Conservation (phyloP, 2,888 invertebrate genomes). For the Ligdia adustata region DNA sequence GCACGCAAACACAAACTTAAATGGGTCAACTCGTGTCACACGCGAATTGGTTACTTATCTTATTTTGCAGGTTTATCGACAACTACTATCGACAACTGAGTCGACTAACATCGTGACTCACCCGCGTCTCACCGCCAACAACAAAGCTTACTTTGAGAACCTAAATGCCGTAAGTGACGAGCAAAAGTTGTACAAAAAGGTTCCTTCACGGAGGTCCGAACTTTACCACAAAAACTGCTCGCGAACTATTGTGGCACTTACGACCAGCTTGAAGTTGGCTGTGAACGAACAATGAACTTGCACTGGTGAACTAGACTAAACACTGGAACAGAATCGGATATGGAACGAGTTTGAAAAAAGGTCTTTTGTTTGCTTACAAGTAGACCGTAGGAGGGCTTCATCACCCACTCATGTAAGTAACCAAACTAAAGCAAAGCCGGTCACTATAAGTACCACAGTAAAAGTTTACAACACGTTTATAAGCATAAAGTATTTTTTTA, state of each 20-base stretch:
- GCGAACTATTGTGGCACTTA: slow-evolving; percentile 68
- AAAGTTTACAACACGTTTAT: no score
- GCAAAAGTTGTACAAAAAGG: slow-evolving; percentile 64
- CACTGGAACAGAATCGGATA: slow-evolving; percentile 69
- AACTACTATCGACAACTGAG: slow-evolving; percentile 63
- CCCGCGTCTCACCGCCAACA: slow-evolving; percentile 80
- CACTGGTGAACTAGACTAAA: slow-evolving; percentile 81
- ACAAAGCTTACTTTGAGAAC: slow-evolving; percentile 64
- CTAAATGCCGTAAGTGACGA: slow-evolving; percentile 71
- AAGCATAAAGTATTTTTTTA: no score
- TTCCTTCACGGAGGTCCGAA: slow-evolving; percentile 62
- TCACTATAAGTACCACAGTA: no score
- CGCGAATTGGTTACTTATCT: slow-evolving; percentile 17
- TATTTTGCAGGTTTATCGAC: slow-evolving; percentile 54
- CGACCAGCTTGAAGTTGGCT: slow-evolving; percentile 51
- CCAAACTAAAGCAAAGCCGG: no score
- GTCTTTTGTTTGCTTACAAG: slow-evolving; percentile 51
- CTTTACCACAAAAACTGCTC: slow-evolving; percentile 60
- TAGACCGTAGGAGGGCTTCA: slow-evolving; percentile 55
- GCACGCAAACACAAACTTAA: slow-evolving; percentile 3
- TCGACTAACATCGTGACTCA: slow-evolving; percentile 75
- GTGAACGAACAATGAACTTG: slow-evolving; percentile 79
- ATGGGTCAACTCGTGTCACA: slow-evolving; percentile 1
- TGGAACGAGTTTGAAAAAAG: slow-evolving; percentile 64
- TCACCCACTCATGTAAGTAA: slow-evolving; percentile 45